Percentiles rank a stretch among this genome's conserved stretches.
Conservation (phyloP, 2,113 vertebrate species). For the Megaleporinus macrocephalus region DNA sequence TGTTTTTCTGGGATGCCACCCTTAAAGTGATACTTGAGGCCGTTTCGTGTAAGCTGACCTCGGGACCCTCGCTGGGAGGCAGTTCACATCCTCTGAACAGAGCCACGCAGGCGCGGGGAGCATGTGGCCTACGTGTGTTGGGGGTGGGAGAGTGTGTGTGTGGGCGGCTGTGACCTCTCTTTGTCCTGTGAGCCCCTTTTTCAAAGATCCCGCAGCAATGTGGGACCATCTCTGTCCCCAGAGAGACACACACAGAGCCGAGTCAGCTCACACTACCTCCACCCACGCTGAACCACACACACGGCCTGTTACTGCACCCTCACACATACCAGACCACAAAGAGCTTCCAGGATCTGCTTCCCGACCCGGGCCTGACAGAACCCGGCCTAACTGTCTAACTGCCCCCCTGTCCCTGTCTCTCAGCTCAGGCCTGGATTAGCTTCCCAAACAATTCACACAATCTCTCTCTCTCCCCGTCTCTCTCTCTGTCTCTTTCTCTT, state of each 20-base stretch:
- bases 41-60: too few relatives aligned
- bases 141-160: background rate
- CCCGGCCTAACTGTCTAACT: too few relatives aligned
- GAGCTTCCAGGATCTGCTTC: background rate
- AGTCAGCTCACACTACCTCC: background rate
- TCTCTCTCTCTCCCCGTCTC: too few relatives aligned
- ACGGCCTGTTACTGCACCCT: background rate
- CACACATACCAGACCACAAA: conserved; percentile 19
- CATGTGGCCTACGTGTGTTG: background rate
- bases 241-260: background rate
- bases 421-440: too few relatives aligned
- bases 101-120: background rate
- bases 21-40: too few relatives aligned
- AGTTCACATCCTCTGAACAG: background rate
- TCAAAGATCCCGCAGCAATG: conserved; percentile 2
- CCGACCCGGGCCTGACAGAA: too few relatives aligned
- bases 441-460: too few relatives aligned
- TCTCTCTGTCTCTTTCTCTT: too few relatives aligned
- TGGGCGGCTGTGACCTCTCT: conserved; percentile 10
- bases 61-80: too few relatives aligned
- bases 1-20: too few relatives aligned
- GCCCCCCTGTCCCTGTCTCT: too few relatives aligned
- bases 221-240: background rate
- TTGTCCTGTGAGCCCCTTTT: background rate
- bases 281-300: background rate